Evolutionary conservation across 2,113 vertebrate species (phyloP), one percentile per base, ranked within the genome.

Genomic region (Lampris incognitus): DNA sequence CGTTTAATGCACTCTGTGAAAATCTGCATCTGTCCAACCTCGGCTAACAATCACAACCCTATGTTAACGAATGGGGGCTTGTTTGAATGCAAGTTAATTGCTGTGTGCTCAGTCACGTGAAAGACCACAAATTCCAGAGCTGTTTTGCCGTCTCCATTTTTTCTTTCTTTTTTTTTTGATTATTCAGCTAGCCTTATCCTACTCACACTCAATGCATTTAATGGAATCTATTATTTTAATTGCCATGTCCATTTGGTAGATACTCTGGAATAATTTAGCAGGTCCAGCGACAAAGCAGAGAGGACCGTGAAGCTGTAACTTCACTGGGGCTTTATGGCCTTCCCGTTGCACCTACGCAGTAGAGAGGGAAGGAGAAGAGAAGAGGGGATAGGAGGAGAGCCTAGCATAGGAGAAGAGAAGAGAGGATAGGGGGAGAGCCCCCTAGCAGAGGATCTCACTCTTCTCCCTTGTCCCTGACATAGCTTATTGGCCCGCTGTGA

Each of bases 401-500:
- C 40, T 54, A 40, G 40, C 24, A 52, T 38, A 2, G 10, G 41
- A 1, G n/a, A n/a, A 46, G 62, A 49, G 62, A 42, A 2, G 4
- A 4, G 60, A 62, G 52, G 52, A 3, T 11, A 6, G 44, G 8
- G 36, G 44, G 41, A 56, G 24, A 24, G 24, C 24, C 24, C 24
- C 24, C 24, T 10, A 13, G 8, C 10, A 39, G 46, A 13, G 46
- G 46, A 48, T 65, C 44, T 9, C 49, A 41, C 36, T 51, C 62
- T 36, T 51, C 63, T 68, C 50, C 52, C 24, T 24, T 9, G 13
- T 42, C n/a, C 40, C 24, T 36, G 48, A 37, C 55, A 1, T 1
- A 11, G 24, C 67, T 48, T 75, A 85, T 85, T 88, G 86, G 89
- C 72, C 89, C 85, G 87, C 78, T 52, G 58, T 82, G 81, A 70